Evolutionary conservation across 1,140 invertebrate genomes (phyloP), one percentile per base, ranked within the genome.

Genomic region (Ips nitidus): DNA sequence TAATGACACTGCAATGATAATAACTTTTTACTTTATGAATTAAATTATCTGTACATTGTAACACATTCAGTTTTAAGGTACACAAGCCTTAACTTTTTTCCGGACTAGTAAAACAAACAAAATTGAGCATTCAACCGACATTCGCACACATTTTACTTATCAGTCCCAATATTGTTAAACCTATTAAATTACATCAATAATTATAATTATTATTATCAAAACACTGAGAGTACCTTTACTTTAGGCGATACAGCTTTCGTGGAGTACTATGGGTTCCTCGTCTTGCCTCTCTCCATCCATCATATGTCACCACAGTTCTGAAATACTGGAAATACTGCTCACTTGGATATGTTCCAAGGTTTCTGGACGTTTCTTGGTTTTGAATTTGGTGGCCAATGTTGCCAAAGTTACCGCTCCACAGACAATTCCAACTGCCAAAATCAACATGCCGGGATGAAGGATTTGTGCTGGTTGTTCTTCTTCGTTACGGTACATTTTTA

Each of bases 291-390:
- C 1, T 8, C 42, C 41, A 7, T 82, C 81, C 68, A 83, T 81
- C 72, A 86, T 74, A 79, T 86, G 87, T 90, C 88, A 90, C 88
- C 89, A 90, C 37, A 89, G 82, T 73, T 89, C 88, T 2, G 86
- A 85, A 6, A 87, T 82, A 4, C 83, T 85, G 4, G 87, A 86
- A 71, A 90, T 83, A 78, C 86, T 88, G 67, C 85, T 85, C 75
- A 89, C 88, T 76, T 89, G 88, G 79, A 89, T 88, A 77, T 88
- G 87, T 72, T 89, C 85, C 84, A 59, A 79, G 78, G 41, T 82
- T 80, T 69, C 81, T 8, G 57, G 42, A 63, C 61, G 66, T 43
- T 64, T 71, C 45, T 65, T 69, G 22, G 57, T 71, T 42, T 66
- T 72, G 40, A 75, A 71, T 83, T 79, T 69, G 81, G 81, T 71